A percentile compares a stretch with the other conserved stretches of the same genome.
These are phyloP conservation scores for Coregonus sp. DNA, from an alignment of 2,797 vertebrate species.

Conservation along the genomic window DNA sequence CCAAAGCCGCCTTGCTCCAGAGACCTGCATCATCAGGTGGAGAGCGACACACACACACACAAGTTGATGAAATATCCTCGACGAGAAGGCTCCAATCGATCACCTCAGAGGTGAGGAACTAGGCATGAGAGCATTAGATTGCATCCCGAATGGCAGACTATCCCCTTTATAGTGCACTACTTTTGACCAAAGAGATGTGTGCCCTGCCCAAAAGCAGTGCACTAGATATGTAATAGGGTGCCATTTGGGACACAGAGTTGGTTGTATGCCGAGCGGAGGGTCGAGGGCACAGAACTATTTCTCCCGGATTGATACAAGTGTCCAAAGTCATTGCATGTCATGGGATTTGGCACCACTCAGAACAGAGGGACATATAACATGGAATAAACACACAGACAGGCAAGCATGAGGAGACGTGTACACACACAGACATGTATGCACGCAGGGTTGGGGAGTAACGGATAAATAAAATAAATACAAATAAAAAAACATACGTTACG, in stretches of 20 bases:
- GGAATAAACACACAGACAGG: neutral
- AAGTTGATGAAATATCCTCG: conserved; percentile 55
- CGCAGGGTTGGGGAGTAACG: no score
- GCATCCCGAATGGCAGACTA: neutral
- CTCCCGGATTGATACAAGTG: conserved; percentile 37
- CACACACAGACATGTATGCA: neutral
- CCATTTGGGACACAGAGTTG: conserved; percentile 15
- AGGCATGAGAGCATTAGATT: no score
- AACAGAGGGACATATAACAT: conserved; percentile 1
- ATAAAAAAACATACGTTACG: no score
- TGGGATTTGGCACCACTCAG: conserved; percentile 35
- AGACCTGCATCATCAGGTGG: conserved; percentile 40
- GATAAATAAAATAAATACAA: no score
- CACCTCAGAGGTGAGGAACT: no score
- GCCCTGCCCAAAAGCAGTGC: no score
- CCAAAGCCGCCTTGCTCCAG: conserved; percentile 23
- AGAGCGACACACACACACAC: conserved; percentile 32
- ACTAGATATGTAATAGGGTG: no score
- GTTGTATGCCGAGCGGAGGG: conserved; percentile 45
- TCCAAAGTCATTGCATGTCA: conserved; percentile 38
- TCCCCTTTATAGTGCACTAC: no score
- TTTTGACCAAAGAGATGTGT: no score
- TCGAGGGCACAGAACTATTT: conserved; percentile 40
- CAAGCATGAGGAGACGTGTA: neutral
- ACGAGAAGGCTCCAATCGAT: no score